phyloP scores from a whole-genome alignment of 2,888 invertebrate genomes.

The Argyresthia goedartella region DNA sequence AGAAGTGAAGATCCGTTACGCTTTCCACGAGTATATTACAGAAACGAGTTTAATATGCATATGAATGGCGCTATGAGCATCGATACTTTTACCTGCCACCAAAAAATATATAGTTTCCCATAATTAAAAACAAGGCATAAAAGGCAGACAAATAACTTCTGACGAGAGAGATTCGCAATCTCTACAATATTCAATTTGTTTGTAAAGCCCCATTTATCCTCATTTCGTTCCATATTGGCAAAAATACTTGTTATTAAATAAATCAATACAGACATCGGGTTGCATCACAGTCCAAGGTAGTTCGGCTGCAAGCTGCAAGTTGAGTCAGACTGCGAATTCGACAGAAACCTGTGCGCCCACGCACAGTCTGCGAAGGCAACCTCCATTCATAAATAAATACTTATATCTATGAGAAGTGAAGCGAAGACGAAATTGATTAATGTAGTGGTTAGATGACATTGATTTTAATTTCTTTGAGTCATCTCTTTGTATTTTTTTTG shows the following conservation, averaged over 20 bases:
- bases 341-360: constrained; percentile 12
- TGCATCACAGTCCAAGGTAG: constrained; percentile 18
- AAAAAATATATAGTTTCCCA: too few relatives aligned
- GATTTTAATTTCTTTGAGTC: background rate
- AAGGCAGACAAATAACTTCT: too few relatives aligned
- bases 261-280: background rate
- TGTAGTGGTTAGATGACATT: background rate
- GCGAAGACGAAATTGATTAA: background rate
- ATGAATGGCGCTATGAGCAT: background rate
- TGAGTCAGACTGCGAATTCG: constrained; percentile 19
- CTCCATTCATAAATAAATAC: constrained; percentile 7
- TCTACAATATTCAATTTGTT: too few relatives aligned
- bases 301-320: constrained; percentile 22
- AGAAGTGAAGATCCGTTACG: too few relatives aligned
- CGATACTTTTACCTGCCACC: too few relatives aligned
- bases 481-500: background rate
- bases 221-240: too few relatives aligned
- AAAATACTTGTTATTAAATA: background rate
- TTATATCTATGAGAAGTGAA: constrained; percentile 4
- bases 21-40: too few relatives aligned
- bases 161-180: too few relatives aligned
- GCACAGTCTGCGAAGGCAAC: constrained; percentile 8
- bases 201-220: too few relatives aligned
- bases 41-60: background rate
- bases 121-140: too few relatives aligned